Conservation (phyloP, 2,797 vertebrate species). For the Antrozous pallidus region DNA sequence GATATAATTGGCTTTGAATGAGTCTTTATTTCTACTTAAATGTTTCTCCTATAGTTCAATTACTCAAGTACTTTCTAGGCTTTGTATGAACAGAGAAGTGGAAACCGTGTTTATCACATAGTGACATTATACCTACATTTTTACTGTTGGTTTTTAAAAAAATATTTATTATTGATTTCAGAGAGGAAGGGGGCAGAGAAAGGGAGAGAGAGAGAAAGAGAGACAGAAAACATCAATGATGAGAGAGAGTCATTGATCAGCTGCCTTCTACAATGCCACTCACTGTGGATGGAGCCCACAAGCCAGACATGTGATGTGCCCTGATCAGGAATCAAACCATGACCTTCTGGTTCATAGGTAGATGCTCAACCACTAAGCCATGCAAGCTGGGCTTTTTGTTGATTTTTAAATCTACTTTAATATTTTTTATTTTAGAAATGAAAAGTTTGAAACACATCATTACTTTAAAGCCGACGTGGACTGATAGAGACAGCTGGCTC, state of each 20-base stretch:
- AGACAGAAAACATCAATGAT: no score
- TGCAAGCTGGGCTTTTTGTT: neutral
- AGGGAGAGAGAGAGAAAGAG: neutral
- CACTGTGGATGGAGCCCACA: neutral
- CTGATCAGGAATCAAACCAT: neutral
- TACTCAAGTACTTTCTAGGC: neutral
- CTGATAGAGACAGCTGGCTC: neutral
- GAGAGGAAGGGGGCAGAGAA: no score
- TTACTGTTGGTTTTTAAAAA: neutral
- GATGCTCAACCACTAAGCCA: neutral
- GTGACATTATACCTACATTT: neutral
- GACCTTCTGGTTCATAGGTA: neutral
- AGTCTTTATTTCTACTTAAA: neutral
- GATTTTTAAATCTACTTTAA: conserved; percentile 58
- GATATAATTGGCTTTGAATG: conserved; percentile 31
- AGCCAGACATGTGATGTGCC: neutral
- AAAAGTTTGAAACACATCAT: neutral
- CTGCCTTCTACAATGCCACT: neutral
- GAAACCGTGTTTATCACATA: neutral
- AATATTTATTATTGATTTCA: no score
- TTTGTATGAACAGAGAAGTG: neutral
- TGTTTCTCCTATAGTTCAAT: neutral
- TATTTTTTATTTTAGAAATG: neutral
- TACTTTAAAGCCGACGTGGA: neutral
- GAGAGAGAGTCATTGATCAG: neutral